Percentiles rank a stretch among this genome's conserved stretches.
Conservation (phyloP, 2,888 invertebrate genomes). For the Diachrysia chrysitis region DNA sequence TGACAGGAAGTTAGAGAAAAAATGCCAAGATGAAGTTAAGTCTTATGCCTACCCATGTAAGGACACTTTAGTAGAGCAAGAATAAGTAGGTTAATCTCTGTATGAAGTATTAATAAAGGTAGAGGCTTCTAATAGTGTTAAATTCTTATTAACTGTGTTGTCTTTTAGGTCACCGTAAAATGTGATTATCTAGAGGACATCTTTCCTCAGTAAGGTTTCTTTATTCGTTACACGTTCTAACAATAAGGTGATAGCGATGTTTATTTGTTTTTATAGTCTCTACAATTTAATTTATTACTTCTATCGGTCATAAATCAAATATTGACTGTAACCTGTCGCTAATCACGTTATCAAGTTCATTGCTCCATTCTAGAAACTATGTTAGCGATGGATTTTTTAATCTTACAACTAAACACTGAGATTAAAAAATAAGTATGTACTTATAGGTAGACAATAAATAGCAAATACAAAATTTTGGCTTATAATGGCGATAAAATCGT, state of each 20-base stretch:
- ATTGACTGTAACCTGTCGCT: background rate
- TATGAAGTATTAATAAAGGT: slow-evolving; percentile 16
- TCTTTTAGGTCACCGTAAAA: slow-evolving; percentile 16
- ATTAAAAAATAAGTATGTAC: background rate
- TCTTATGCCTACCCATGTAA: slow-evolving; percentile 16
- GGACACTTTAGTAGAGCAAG: slow-evolving; percentile 15
- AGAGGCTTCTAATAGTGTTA: background rate
- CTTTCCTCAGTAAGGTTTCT: slow-evolving; percentile 18
- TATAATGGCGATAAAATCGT: background rate
- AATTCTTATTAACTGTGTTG: slow-evolving; percentile 12
- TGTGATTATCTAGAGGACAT: slow-evolving; percentile 10
- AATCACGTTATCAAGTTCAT: slow-evolving; percentile 2
- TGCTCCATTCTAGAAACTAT: background rate
- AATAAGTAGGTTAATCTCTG: slow-evolving; percentile 38
- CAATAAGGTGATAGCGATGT: slow-evolving; percentile 18
- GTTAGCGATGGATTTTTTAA: background rate
- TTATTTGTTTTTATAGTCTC: slow-evolving; percentile 3
- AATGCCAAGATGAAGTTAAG: background rate
- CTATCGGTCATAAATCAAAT: background rate
- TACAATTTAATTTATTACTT: slow-evolving; percentile 17
- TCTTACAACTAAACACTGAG: background rate
- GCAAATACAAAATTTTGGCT: background rate
- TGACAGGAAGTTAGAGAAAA: slow-evolving; percentile 4
- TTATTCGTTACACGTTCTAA: slow-evolving; percentile 8
- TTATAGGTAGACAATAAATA: background rate